phyloP scores from a whole-genome alignment of 1,140 invertebrate genomes.

The Belonocnema kinseyi region DNA sequence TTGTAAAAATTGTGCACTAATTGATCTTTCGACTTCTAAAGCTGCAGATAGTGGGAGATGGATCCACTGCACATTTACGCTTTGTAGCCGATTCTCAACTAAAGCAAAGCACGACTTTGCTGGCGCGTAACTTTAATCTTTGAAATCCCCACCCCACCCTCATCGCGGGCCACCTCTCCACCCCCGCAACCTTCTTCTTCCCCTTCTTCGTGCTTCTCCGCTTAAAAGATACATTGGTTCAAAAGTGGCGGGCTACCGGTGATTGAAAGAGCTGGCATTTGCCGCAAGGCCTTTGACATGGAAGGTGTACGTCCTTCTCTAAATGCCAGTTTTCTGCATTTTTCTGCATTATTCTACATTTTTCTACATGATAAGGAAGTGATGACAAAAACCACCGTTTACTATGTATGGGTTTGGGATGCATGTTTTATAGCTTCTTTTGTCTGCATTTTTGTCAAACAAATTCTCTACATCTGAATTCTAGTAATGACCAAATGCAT shows the following conservation, averaged over 20 bases:
- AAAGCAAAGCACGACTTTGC: constrained; percentile 53
- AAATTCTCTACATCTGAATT: too few species aligned
- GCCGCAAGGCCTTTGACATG: constrained; percentile 38
- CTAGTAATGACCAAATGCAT: too few species aligned
- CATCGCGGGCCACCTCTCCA: constrained; percentile 48
- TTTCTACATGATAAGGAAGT: too few species aligned
- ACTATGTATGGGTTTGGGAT: too few species aligned
- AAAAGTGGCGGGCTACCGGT: constrained; percentile 37
- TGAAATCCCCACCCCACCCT: constrained; percentile 66
- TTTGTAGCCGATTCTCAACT: constrained; percentile 42
- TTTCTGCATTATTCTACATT: too few species aligned
- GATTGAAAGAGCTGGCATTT: constrained; percentile 32
- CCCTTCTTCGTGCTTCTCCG: constrained; percentile 39
- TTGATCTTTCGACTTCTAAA: not conserved
- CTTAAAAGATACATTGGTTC: constrained; percentile 14
- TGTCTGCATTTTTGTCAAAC: too few species aligned
- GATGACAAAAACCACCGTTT: too few species aligned
- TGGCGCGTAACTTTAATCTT: constrained; percentile 64
- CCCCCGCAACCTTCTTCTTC: constrained; percentile 34
- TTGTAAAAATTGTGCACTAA: not conserved
- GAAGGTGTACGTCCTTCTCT: not conserved
- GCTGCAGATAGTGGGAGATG: not conserved
- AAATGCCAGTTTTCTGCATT: too few species aligned
- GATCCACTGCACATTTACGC: constrained; percentile 3
- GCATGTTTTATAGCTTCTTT: too few species aligned